Evolutionary conservation across 2,888 invertebrate species (phyloP).

Genomic region (Erebia palarica): DNA sequence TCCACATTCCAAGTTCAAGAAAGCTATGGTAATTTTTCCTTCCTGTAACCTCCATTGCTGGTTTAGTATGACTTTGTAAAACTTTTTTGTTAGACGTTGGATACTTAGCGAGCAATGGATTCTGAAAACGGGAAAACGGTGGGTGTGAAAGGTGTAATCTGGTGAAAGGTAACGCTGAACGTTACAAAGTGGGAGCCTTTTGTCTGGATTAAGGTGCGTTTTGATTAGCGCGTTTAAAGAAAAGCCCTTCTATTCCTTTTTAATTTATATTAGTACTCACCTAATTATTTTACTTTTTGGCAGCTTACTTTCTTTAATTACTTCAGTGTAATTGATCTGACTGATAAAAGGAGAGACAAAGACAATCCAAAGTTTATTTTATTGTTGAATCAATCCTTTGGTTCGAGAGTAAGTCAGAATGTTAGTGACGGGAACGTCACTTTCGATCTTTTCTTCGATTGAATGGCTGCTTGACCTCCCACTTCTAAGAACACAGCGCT

Average conservation of each 20-base stretch:
- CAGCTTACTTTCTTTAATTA: too few relatives aligned
- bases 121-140: conserved; percentile 35
- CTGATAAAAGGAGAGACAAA: too few relatives aligned
- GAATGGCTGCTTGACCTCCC: too few relatives aligned
- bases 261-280: background rate
- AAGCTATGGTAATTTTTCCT: conserved; percentile 23
- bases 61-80: background rate
- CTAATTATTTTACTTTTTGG: too few relatives aligned
- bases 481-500: too few relatives aligned
- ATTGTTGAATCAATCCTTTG: too few relatives aligned
- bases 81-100: background rate
- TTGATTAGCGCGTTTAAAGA: conserved; percentile 37
- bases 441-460: too few relatives aligned
- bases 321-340: too few relatives aligned
- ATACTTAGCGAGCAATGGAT: conserved; percentile 51
- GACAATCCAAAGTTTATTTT: too few relatives aligned
- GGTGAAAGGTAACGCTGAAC: conserved; percentile 72
- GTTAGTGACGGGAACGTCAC: too few relatives aligned
- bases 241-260: background rate
- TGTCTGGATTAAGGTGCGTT: conserved; percentile 69
- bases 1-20: conserved; percentile 44
- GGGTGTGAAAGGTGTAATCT: conserved; percentile 48
- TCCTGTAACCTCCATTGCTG: conserved; percentile 47
- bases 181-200: conserved; percentile 81
- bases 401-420: too few relatives aligned